Conservation (phyloP, 2,113 vertebrate species). For the Microtus pennsylvanicus region DNA sequence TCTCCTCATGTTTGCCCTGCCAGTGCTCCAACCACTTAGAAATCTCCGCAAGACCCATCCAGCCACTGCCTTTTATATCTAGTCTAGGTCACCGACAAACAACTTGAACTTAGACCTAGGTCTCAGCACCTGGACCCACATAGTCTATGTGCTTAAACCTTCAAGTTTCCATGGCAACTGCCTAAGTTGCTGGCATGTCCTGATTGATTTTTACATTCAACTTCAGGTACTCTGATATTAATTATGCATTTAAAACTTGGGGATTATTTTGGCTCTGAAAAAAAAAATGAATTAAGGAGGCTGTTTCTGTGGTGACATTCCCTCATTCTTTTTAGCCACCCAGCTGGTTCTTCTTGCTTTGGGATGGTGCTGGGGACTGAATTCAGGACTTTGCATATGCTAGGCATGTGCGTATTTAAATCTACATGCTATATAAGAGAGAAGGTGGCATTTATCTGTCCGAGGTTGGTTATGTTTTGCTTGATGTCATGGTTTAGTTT, state of each 20-base stretch:
- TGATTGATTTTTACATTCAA: background rate
- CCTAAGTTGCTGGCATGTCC: background rate
- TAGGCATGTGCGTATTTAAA: background rate
- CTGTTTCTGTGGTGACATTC: background rate
- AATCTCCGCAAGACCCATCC: background rate
- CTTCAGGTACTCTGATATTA: conserved; percentile 1
- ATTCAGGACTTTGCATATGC: background rate
- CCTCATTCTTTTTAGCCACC: background rate
- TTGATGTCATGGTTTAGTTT: background rate
- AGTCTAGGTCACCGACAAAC: background rate
- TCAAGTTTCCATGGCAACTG: background rate
- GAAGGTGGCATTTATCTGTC: background rate
- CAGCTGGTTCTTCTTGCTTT: background rate
- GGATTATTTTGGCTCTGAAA: conserved; percentile 11
- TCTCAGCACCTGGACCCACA: background rate
- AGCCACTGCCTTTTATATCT: background rate
- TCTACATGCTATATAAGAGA: background rate
- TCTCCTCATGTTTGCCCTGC: background rate
- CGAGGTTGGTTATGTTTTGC: background rate
- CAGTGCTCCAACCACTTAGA: background rate
- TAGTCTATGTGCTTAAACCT: background rate
- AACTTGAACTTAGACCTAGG: background rate
- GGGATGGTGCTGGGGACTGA: background rate
- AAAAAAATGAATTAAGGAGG: background rate
- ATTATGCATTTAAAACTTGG: background rate